Conservation (phyloP, 2,113 vertebrate species). For the Chiloscyllium plagiosum region DNA sequence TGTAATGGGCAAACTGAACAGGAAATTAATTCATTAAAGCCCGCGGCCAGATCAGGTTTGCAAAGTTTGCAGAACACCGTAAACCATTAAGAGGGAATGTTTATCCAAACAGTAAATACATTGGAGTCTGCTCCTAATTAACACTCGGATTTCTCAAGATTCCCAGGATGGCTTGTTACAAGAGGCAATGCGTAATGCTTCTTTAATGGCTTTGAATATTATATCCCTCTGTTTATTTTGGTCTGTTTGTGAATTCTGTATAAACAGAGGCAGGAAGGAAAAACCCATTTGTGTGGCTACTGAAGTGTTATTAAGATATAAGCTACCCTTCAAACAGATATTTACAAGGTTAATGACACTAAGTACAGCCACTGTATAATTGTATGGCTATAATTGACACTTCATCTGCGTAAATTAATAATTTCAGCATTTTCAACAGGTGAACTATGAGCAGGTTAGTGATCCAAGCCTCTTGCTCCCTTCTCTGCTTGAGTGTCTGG, state of each 20-base stretch:
- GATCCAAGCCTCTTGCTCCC: neutral
- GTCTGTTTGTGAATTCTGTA: slow-evolving; percentile 1
- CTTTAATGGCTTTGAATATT: neutral
- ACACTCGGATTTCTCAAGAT: neutral
- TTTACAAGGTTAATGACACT: neutral
- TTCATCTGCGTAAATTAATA: neutral
- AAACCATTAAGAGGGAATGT: neutral
- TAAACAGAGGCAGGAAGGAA: neutral
- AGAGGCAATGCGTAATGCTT: slow-evolving; percentile 16
- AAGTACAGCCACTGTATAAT: neutral
- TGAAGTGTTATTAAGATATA: neutral
- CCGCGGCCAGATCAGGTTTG: neutral
- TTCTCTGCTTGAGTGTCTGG: neutral
- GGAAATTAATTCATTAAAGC: neutral
- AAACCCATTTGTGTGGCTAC: neutral
- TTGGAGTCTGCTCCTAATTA: slow-evolving; percentile 5
- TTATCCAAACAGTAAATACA: neutral
- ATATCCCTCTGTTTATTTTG: neutral
- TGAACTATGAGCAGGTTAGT: too few species aligned
- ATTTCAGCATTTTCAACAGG: neutral
- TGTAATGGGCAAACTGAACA: neutral
- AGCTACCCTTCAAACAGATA: neutral
- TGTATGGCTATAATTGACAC: neutral
- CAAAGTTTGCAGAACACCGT: neutral
- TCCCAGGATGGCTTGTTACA: neutral